Evolutionary conservation across 2,113 vertebrate genomes (phyloP), one percentile per base, ranked within the genome.

Genomic region (Speoplatyrhinus poulsoni): DNA sequence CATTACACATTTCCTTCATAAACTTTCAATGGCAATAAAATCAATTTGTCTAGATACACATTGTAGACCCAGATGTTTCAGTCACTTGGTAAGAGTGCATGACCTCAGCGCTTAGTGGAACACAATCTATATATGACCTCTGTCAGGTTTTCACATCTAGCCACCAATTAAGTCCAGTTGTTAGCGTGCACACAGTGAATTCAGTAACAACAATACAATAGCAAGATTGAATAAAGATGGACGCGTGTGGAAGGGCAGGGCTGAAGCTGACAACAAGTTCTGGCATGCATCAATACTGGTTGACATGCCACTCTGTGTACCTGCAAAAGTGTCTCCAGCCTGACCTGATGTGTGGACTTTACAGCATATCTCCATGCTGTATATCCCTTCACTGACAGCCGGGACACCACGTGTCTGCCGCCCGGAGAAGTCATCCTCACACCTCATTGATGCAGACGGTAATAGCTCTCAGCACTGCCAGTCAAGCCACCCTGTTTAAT

Each of bases 381-480:
- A 56, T 78, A 66, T 73, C 12, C 46, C 68, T 67, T 64, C 32
- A 67, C 63, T 67, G 70, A 65, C 70, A 68, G 67, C 69, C 66
- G 72, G 69, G 69, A 73, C 61, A 57, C 36, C 57, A 50, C 46
- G 46, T 53, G 46, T 69, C 58, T 62, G 46, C 65, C 26, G 26
- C 26, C 26, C 60, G 70, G 46, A 64, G 60, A 68, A 69, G 61
- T 70, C 64, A 62, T 17, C 54, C 64, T 60, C 65, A 19, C 66
- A 74, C 62, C 49, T 63, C 62, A 59, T 56, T 62, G 54, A 53
- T 19, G 59, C 69, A 62, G 72, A 67, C 48, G 76, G 48, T 80
- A 69, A 83, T 82, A 71, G 72, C 69, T 80, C 68, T 80, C 54
- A 70, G 56, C 73, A 19, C 56, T 73, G 71, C 67, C 75, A 73